Conservation (phyloP, 2,888 invertebrate genomes). For the Sphaerophoria taeniata region DNA sequence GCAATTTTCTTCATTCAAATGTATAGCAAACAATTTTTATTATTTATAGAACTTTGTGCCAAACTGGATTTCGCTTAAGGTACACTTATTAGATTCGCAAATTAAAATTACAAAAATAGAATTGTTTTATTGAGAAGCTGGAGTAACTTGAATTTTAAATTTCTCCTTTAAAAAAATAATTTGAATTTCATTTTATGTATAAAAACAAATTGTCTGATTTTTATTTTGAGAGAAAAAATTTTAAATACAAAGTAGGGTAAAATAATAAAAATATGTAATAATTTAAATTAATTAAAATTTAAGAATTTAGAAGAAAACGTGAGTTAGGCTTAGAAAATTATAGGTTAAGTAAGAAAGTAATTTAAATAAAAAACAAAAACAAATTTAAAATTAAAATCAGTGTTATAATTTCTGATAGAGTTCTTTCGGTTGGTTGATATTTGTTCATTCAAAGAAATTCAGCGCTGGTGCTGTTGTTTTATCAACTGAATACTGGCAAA, state of each 20-base stretch:
- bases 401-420: background rate
- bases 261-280: background rate
- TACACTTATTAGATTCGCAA: slow-evolving; percentile 58
- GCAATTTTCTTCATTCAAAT: background rate
- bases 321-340: slow-evolving; percentile 55
- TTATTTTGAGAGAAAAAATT: slow-evolving; percentile 9
- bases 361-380: slow-evolving; percentile 56
- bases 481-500: too few relatives aligned
- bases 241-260: background rate
- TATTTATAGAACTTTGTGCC: slow-evolving; percentile 21
- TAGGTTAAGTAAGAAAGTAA: slow-evolving; percentile 55
- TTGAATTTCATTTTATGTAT: slow-evolving; percentile 11
- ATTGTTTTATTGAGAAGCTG: slow-evolving; percentile 34
- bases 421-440: too few relatives aligned
- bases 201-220: background rate
- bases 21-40: slow-evolving; percentile 1
- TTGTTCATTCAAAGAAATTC: too few relatives aligned
- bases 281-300: slow-evolving; percentile 35
- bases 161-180: slow-evolving; percentile 10
- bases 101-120: background rate
- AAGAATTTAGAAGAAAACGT: slow-evolving; percentile 44
- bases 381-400: background rate
- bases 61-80: slow-evolving; percentile 24
- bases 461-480: too few relatives aligned
- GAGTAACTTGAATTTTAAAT: slow-evolving; percentile 18